Conservation (phyloP, 2,888 invertebrate genomes). For the Deladenus siricidicola region DNA sequence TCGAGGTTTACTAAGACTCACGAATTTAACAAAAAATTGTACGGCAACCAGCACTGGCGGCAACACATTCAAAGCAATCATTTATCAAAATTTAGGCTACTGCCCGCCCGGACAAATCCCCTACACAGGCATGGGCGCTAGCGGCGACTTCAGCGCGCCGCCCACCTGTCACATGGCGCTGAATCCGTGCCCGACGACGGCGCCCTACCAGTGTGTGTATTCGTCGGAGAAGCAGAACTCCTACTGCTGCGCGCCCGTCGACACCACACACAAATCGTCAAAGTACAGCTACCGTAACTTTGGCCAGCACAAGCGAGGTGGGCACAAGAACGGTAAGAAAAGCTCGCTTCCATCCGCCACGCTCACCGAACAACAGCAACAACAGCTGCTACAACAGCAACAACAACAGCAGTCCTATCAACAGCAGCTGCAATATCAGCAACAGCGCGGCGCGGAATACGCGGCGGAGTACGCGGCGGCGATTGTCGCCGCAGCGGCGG, state of each 20-base stretch:
- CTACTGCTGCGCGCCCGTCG: slow-evolving; percentile 51
- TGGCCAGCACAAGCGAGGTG: neutral
- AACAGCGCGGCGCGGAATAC: slow-evolving; percentile 2
- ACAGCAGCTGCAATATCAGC: slow-evolving; percentile 11
- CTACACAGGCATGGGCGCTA: slow-evolving; percentile 30
- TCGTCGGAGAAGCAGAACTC: slow-evolving; percentile 51
- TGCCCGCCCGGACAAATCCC: slow-evolving; percentile 52
- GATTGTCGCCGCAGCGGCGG: too few relatives aligned
- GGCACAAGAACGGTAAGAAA: neutral
- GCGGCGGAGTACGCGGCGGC: neutral
- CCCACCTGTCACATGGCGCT: slow-evolving; percentile 50
- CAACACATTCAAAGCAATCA: neutral
- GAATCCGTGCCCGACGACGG: slow-evolving; percentile 47
- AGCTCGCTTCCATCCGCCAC: neutral
- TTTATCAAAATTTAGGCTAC: slow-evolving; percentile 32
- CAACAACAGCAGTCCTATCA: slow-evolving; percentile 7
- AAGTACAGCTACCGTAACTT: neutral
- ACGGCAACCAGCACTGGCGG: too few relatives aligned
- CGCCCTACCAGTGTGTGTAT: slow-evolving; percentile 51
- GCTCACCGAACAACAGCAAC: slow-evolving; percentile 3
- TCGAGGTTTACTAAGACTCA: too few relatives aligned
- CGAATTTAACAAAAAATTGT: too few relatives aligned
- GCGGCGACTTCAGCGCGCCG: slow-evolving; percentile 28
- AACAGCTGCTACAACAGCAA: slow-evolving; percentile 6
- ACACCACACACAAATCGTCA: too few relatives aligned